A percentile compares a stretch with the other conserved stretches of the same genome.
Conservation (phyloP, 2,797 vertebrate genomes). For the Myripristis jacobus region DNA sequence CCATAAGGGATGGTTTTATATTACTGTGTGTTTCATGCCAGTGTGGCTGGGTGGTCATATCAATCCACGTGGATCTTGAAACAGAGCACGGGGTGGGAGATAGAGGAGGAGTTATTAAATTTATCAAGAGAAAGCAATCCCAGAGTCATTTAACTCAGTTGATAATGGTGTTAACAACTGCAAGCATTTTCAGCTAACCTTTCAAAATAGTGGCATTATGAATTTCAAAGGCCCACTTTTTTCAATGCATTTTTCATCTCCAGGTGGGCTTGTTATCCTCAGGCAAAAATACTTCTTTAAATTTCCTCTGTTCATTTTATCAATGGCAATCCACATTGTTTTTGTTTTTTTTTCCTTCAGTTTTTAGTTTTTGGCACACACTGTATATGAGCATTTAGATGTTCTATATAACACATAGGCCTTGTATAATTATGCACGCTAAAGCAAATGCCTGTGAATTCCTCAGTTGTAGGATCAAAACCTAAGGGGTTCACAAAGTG, state of each 20-base stretch:
- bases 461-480: constrained; percentile 60
- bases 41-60: constrained; percentile 13
- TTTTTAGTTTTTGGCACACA: constrained; percentile 4
- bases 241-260: constrained; percentile 36
- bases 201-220: constrained; percentile 29
- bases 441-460: not conserved
- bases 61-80: constrained; percentile 17
- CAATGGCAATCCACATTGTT: not conserved
- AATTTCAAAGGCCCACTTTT: constrained; percentile 42
- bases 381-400: not conserved
- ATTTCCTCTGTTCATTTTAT: constrained; percentile 12
- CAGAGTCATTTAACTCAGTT: constrained; percentile 42
- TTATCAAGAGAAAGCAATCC: constrained; percentile 34
- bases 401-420: not conserved
- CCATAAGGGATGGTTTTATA: too few species aligned
- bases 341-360: too few species aligned
- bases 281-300: constrained; percentile 19
- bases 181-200: too few species aligned
- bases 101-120: constrained; percentile 26
- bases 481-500: constrained; percentile 36
- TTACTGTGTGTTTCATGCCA: not conserved
- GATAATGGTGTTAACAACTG: constrained; percentile 29
- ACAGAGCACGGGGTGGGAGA: not conserved
- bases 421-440: constrained; percentile 7
- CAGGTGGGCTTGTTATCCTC: constrained; percentile 10